Conservation (phyloP, 1,140 invertebrate genomes). For the Onthophagus taurus region DNA sequence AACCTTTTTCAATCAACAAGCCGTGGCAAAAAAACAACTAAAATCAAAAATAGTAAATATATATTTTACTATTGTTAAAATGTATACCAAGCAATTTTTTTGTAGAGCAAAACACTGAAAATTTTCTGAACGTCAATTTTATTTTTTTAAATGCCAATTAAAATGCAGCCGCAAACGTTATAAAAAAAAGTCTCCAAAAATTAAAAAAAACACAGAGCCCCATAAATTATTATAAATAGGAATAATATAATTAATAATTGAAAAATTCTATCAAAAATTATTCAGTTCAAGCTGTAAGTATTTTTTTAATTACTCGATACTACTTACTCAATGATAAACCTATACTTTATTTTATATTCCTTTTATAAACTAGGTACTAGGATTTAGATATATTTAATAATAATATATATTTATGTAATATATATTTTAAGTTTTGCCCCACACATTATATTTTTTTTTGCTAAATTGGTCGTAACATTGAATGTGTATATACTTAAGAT, state of each 20-base stretch:
- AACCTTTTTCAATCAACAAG: too few relatives aligned
- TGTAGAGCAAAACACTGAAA: too few relatives aligned
- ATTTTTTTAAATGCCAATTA: not conserved
- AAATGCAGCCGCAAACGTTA: not conserved
- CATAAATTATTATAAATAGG: not conserved
- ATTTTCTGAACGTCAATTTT: not conserved
- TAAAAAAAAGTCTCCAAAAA: not conserved
- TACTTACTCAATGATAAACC: constrained; percentile 12
- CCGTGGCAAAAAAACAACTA: too few relatives aligned
- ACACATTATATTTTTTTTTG: not conserved
- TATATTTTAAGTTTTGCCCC: not conserved
- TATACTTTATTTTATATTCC: constrained; percentile 6
- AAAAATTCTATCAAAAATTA: too few relatives aligned
- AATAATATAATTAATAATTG: too few relatives aligned
- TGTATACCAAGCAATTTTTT: too few relatives aligned
- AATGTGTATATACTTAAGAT: not conserved
- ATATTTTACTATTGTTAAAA: too few relatives aligned
- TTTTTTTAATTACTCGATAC: constrained; percentile 1
- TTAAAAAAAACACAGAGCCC: not conserved
- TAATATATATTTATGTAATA: not conserved
- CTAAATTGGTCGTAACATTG: not conserved
- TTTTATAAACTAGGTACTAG: constrained; percentile 1
- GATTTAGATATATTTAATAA: not conserved
- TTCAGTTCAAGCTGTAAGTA: not conserved
- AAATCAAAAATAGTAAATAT: too few relatives aligned